Evolutionary conservation across 2,888 invertebrate species (phyloP).

Genomic region (Syrphus vitripennis): DNA sequence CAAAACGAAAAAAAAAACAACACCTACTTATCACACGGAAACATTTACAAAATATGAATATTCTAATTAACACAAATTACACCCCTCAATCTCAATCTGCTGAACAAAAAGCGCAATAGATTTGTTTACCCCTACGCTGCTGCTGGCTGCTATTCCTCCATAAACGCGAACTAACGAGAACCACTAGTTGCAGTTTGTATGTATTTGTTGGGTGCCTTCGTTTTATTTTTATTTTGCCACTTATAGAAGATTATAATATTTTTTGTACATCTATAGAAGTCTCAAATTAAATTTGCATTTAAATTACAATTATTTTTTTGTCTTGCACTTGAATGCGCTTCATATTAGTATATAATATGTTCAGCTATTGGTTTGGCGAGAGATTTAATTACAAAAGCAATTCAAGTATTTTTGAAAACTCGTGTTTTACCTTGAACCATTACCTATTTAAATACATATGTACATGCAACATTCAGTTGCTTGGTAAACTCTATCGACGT

Average conservation of each 20-base stretch:
- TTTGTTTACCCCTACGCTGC: background rate
- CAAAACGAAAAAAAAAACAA: background rate
- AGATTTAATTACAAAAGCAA: slow-evolving; percentile 48
- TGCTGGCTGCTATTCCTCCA: background rate
- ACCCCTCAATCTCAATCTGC: slow-evolving; percentile 11
- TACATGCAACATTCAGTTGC: too few species aligned
- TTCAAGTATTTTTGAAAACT: background rate
- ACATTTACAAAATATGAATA: slow-evolving; percentile 43
- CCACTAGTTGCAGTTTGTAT: background rate
- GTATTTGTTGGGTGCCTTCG: slow-evolving; percentile 2
- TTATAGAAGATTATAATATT: background rate
- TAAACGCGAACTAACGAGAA: too few species aligned
- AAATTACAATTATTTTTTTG: slow-evolving; percentile 10
- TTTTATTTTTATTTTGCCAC: background rate
- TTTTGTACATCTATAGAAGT: background rate
- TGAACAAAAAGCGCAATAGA: slow-evolving; percentile 50
- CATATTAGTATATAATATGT: background rate
- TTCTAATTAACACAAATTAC: slow-evolving; percentile 54
- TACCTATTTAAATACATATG: too few species aligned
- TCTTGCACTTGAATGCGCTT: slow-evolving; percentile 22
- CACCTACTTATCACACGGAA: slow-evolving; percentile 47
- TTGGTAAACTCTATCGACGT: background rate
- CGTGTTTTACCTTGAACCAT: background rate
- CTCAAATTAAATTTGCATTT: slow-evolving; percentile 5
- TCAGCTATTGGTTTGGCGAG: background rate